Conservation (phyloP, 2,113 vertebrate species). For the Athene noctua region DNA sequence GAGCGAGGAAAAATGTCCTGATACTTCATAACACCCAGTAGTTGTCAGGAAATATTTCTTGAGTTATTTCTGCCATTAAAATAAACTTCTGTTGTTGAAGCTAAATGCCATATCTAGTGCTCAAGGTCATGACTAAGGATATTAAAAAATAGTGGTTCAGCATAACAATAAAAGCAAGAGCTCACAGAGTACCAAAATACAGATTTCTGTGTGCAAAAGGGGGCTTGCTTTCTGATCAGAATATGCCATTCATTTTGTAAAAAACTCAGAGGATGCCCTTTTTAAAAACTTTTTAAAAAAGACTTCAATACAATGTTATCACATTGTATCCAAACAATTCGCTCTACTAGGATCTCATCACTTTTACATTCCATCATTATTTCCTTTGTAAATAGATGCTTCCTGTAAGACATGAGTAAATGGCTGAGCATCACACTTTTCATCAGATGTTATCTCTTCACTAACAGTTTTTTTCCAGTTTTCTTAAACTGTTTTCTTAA, state of each 20-base stretch:
- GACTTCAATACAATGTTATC: neutral
- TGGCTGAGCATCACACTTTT: constrained; percentile 16
- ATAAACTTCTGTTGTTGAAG: neutral
- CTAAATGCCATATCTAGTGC: neutral
- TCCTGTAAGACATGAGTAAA: constrained; percentile 53
- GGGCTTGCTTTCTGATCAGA: neutral
- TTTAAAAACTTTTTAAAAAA: neutral
- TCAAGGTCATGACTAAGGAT: neutral
- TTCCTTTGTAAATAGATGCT: constrained; percentile 38
- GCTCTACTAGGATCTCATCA: constrained; percentile 26
- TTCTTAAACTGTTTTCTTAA: constrained; percentile 61
- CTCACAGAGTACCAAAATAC: neutral
- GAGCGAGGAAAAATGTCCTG: neutral
- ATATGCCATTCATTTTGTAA: neutral
- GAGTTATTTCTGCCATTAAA: neutral
- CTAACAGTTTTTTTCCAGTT: constrained; percentile 68
- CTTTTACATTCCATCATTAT: constrained; percentile 1
- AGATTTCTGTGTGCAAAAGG: neutral
- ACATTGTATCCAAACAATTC: neutral
- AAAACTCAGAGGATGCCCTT: neutral
- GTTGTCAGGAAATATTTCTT: neutral
- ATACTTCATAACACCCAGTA: neutral
- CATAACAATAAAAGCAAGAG: neutral
- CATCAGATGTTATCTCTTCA: constrained; percentile 53
- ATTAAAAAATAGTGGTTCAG: neutral